Conservation (phyloP, 1,140 invertebrate species). For the Homarus americanus region DNA sequence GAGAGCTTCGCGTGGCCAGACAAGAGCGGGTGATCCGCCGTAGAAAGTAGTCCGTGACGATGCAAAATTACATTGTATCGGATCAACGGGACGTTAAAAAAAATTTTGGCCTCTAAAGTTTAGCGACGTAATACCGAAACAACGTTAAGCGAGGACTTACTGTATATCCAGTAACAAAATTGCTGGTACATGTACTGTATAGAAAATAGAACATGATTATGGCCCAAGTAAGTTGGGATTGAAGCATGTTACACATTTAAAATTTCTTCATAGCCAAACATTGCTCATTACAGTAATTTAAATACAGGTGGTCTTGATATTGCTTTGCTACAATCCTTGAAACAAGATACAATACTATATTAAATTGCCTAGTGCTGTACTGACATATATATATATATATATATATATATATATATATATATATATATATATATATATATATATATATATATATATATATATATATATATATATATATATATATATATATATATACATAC, state of each 20-base stretch:
- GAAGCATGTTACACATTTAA: neutral
- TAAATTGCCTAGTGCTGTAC: neutral
- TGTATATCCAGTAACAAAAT: no score
- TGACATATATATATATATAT: neutral
- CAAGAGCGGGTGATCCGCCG: no score
- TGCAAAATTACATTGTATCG: no score
- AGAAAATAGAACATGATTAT: neutral
- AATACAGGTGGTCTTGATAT: neutral
- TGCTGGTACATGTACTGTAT: no score
- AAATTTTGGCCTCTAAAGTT: no score
- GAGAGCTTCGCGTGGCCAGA: no score
- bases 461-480: constrained; percentile 22
- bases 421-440: constrained; percentile 11
- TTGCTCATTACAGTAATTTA: neutral
- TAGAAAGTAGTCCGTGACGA: no score
- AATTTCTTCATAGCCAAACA: neutral
- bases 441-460: constrained; percentile 25
- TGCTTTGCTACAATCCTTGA: neutral
- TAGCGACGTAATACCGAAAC: no score
- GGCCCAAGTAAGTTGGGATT: neutral
- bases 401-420: no score
- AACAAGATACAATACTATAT: neutral
- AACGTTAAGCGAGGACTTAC: no score
- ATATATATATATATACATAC: no score
- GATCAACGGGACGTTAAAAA: no score